These are phyloP conservation scores for Hydropotes inermis DNA, from an alignment of 2,113 vertebrate genomes.

Conservation along the genomic window DNA sequence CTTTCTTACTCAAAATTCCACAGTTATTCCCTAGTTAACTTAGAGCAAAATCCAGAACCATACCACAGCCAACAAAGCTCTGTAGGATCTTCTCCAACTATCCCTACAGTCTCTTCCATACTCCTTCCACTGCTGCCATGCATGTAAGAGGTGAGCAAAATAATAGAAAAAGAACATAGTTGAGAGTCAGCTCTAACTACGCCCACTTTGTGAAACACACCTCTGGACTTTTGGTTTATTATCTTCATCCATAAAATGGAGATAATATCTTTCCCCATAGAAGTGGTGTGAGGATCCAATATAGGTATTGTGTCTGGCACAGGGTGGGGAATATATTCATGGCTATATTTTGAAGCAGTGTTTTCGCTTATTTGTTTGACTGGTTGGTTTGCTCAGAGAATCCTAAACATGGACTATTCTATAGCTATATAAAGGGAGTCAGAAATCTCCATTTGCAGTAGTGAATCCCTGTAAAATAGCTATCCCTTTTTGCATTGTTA, in stretches of 20 bases:
- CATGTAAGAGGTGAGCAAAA: neutral
- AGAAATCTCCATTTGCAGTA: neutral
- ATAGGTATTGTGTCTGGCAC: neutral
- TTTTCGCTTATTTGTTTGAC: neutral
- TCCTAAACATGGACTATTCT: neutral
- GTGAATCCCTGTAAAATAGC: neutral
- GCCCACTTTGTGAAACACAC: neutral
- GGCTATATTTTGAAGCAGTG: neutral
- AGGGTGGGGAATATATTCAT: neutral
- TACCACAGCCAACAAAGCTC: neutral
- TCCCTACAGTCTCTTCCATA: neutral
- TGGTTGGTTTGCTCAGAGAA: neutral
- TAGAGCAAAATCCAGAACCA: neutral
- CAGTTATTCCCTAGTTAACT: neutral
- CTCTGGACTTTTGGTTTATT: neutral
- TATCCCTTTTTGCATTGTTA: neutral
- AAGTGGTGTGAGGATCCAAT: neutral
- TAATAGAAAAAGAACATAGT: neutral
- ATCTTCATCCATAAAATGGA: neutral
- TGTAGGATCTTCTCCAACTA: neutral
- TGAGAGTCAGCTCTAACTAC: neutral
- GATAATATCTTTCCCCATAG: neutral
- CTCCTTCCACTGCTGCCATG: no score
- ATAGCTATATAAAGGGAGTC: neutral
- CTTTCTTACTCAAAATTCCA: neutral